phyloP scores from a whole-genome alignment of 2,113 vertebrate genomes.

The Hippocampus guttulatus region DNA sequence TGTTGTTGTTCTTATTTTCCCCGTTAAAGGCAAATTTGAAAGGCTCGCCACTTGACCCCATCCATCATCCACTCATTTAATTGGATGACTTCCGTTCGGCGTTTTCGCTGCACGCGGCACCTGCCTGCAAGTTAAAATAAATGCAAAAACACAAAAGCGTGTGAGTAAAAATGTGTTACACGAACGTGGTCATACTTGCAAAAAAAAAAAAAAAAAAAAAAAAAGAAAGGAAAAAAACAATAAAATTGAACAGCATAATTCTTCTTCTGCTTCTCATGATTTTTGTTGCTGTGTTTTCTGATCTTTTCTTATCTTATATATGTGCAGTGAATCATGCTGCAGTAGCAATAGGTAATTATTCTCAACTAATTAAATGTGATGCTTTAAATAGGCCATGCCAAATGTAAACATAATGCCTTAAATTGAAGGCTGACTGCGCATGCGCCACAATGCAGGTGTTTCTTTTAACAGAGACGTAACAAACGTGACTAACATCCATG shows the following conservation, averaged over 20 bases:
- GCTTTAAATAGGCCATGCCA: background rate
- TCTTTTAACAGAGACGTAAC: no score
- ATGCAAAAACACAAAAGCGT: background rate
- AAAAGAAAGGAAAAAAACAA: background rate
- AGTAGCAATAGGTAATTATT: background rate
- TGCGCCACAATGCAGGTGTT: background rate
- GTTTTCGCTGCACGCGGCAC: background rate
- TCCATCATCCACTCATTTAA: constrained; percentile 68
- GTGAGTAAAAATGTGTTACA: background rate
- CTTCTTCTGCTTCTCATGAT: no score
- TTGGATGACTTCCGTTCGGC: constrained; percentile 47
- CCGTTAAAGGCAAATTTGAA: constrained; percentile 41
- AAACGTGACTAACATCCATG: no score
- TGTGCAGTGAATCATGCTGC: background rate
- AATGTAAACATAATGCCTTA: background rate
- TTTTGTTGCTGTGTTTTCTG: no score
- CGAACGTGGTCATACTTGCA: background rate
- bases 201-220: no score
- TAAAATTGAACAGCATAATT: background rate
- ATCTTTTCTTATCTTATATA: background rate
- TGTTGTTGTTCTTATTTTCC: constrained; percentile 6
- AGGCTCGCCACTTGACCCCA: constrained; percentile 62
- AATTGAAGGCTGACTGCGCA: background rate
- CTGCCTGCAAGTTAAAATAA: background rate
- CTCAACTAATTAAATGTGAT: background rate